A percentile compares a stretch with the other conserved stretches of the same genome.
Evolutionary conservation across 2,113 vertebrate genomes (phyloP).

Genomic region (Oryctolagus cuniculus): DNA sequence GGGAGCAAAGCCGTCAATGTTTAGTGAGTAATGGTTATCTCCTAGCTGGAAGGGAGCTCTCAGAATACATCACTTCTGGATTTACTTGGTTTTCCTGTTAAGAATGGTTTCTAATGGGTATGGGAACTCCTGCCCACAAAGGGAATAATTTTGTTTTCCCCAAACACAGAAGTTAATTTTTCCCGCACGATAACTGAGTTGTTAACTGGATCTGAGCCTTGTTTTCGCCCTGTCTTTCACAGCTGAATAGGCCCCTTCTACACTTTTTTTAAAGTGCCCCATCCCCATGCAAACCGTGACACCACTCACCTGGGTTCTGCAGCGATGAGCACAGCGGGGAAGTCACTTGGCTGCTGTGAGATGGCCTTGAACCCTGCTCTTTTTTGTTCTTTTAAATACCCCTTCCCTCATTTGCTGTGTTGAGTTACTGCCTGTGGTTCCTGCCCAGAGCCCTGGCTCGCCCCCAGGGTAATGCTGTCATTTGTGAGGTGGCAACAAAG

Average conservation of each 20-base stretch:
- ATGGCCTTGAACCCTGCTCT: not conserved
- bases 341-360: no score
- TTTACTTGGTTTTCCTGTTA: conserved; percentile 52
- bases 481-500: not conserved
- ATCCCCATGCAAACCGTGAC: not conserved
- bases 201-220: not conserved
- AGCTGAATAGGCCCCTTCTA: not conserved
- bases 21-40: not conserved
- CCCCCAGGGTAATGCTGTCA: not conserved
- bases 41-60: not conserved
- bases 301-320: not conserved
- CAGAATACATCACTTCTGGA: not conserved
- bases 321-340: not conserved
- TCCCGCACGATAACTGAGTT: not conserved
- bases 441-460: not conserved
- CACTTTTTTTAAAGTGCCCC: not conserved
- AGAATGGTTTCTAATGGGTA: conserved; percentile 3
- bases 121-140: not conserved
- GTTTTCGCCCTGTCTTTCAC: not conserved
- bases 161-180: not conserved
- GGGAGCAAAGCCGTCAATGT: not conserved
- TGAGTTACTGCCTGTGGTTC: not conserved
- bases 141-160: conserved; percentile 40
- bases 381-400: not conserved
- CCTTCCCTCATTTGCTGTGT: not conserved